phyloP scores from a whole-genome alignment of 2,113 vertebrate species.

The Alligator mississippiensis region DNA sequence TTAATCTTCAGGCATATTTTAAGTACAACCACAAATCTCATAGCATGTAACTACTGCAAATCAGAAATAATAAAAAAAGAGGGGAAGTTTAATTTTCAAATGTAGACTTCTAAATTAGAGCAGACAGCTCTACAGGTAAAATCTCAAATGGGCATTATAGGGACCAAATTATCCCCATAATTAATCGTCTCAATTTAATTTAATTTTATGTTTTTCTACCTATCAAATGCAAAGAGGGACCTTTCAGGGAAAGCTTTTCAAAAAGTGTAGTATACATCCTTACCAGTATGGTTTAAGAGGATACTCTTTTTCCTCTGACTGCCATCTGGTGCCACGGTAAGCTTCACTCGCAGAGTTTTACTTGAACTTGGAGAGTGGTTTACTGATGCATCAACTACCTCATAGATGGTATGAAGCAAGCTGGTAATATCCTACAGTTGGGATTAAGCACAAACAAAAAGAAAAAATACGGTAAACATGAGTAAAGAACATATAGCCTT shows the following conservation, averaged over 20 bases:
- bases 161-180: not conserved
- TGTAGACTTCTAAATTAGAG: not conserved
- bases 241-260: not conserved
- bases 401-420: conserved; percentile 97
- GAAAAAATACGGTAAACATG: conserved; percentile 14
- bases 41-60: not conserved
- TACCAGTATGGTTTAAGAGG: conserved; percentile 86
- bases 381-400: conserved; percentile 96
- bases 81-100: not conserved
- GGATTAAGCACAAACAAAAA: conserved; percentile 44
- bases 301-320: conserved; percentile 90
- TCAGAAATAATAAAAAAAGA: not conserved
- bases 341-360: conserved; percentile 95
- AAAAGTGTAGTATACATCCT: not conserved
- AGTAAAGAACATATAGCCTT: not conserved
- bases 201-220: not conserved
- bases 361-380: conserved; percentile 96
- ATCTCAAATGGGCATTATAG: not conserved
- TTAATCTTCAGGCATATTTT: not conserved
- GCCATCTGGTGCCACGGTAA: conserved; percentile 93
- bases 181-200: not conserved
- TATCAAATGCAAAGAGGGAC: not conserved
- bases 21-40: not conserved
- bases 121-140: not conserved
- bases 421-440: conserved; percentile 94